Evolutionary conservation across 2,797 vertebrate species (phyloP).

Genomic region (Fundulus diaphanus): DNA sequence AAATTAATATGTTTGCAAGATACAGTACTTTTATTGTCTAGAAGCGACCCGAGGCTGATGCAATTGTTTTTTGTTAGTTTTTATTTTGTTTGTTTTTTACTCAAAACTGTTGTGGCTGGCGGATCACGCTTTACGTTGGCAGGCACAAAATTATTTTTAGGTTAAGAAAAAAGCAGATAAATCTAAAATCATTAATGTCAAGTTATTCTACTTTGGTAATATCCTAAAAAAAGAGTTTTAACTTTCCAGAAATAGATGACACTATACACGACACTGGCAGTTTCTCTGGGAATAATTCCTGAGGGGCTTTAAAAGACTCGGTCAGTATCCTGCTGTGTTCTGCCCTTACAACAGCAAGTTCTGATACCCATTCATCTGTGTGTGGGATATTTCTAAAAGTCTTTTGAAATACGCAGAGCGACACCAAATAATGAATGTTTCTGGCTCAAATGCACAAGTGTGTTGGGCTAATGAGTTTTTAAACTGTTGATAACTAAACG

Average conservation of each 20-base stretch:
- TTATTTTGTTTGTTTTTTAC: no score
- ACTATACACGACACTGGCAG: constrained; percentile 28
- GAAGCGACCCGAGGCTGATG: not conserved
- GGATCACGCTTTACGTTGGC: constrained; percentile 9
- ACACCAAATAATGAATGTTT: constrained; percentile 34
- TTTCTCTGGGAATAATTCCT: constrained; percentile 48
- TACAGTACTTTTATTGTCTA: not conserved
- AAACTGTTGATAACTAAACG: constrained; percentile 6
- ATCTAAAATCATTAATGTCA: constrained; percentile 5
- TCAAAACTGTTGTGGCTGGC: constrained; percentile 14
- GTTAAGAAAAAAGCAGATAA: constrained; percentile 27
- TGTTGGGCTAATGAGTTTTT: constrained; percentile 13
- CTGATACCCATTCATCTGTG: constrained; percentile 52
- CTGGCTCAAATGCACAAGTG: constrained; percentile 10
- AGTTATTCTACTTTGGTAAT: not conserved
- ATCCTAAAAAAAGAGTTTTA: constrained; percentile 28
- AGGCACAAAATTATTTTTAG: constrained; percentile 16
- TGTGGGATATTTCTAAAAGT: constrained; percentile 15
- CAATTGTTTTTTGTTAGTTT: constrained; percentile 4
- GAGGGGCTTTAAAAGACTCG: constrained; percentile 44
- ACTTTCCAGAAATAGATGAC: constrained; percentile 65
- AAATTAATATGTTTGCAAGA: not conserved
- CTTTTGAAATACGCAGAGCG: constrained; percentile 7
- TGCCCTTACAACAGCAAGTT: constrained; percentile 47
- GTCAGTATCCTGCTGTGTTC: constrained; percentile 49